Percentiles rank a stretch among this genome's conserved stretches.
phyloP scores from a whole-genome alignment of 1,140 invertebrate species.

The Pachyrhynchus sulphureomaculatus region DNA sequence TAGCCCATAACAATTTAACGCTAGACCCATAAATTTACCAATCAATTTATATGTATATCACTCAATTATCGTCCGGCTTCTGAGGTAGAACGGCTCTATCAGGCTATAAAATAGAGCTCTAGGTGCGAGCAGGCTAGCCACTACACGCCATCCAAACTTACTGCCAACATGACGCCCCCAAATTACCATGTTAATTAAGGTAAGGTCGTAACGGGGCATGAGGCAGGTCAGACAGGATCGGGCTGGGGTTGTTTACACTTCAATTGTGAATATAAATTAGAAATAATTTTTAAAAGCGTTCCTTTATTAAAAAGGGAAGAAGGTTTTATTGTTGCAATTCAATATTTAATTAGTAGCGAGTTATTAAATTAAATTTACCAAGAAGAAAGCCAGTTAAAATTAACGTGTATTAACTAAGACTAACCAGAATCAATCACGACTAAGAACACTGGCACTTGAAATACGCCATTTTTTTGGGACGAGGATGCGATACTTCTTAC shows the following conservation, averaged over 20 bases:
- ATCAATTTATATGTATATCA: constrained; percentile 52
- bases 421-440: too few species aligned
- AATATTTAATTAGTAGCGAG: too few species aligned
- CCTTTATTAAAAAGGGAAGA: too few species aligned
- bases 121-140: constrained; percentile 41
- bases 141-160: constrained; percentile 49
- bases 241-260: not conserved
- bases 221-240: not conserved
- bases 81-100: constrained; percentile 16
- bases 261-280: too few species aligned
- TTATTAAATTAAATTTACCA: too few species aligned
- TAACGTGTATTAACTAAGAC: too few species aligned
- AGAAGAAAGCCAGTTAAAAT: too few species aligned
- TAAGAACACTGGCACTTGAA: too few species aligned
- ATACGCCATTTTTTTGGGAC: too few species aligned
- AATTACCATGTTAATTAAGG: constrained; percentile 53
- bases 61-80: constrained; percentile 41
- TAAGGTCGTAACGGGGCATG: constrained; percentile 33
- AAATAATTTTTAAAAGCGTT: too few species aligned
- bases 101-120: constrained; percentile 18
- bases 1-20: not conserved
- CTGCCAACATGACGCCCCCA: constrained; percentile 50
- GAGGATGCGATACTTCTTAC: too few species aligned
- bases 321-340: too few species aligned
- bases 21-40: constrained; percentile 31